phyloP scores from a whole-genome alignment of 2,888 invertebrate genomes.

The Ischnura elegans region DNA sequence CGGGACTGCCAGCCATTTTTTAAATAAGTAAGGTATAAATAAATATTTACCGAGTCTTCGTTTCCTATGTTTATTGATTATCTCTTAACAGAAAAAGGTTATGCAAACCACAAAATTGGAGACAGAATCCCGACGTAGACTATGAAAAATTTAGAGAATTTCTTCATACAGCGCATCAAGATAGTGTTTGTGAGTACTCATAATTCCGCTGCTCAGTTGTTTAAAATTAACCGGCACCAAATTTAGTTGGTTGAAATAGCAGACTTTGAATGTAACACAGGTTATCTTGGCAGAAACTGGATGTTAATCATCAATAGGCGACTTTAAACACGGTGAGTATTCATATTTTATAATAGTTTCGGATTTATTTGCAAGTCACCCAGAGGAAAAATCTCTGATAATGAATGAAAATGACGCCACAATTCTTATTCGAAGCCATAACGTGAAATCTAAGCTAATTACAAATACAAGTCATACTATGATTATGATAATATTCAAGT shows the following conservation, averaged over 20 bases:
- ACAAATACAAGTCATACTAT: no score
- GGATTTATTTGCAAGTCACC: neutral
- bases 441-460: no score
- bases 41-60: conserved; percentile 8
- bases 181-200: neutral
- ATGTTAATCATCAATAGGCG: no score
- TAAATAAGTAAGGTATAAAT: conserved; percentile 28
- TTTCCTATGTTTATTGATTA: conserved; percentile 16
- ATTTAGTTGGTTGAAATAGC: neutral
- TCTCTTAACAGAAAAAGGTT: neutral
- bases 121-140: neutral
- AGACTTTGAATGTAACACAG: neutral
- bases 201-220: conserved; percentile 40
- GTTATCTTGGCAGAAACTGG: no score
- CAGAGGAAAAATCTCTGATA: neutral
- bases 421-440: neutral
- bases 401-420: no score
- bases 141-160: conserved; percentile 62
- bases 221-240: neutral
- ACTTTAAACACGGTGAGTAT: no score
- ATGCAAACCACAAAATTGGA: conserved; percentile 34
- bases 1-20: conserved; percentile 80
- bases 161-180: conserved; percentile 24
- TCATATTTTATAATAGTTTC: no score
- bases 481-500: no score